A percentile compares a stretch with the other conserved stretches of the same genome.
Evolutionary conservation across 1,140 invertebrate genomes (phyloP).

Genomic region (Calosoma granatense): DNA sequence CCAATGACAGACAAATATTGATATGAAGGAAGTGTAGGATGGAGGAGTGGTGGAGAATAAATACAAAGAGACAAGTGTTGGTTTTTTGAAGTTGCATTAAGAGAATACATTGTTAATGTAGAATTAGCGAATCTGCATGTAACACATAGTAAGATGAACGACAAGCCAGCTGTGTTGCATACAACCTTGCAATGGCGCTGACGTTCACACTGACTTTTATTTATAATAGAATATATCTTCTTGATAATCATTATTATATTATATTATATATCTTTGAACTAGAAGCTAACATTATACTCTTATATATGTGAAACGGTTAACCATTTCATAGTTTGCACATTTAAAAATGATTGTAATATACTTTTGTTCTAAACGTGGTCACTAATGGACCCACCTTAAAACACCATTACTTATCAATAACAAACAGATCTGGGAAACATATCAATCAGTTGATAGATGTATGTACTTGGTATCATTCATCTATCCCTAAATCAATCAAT

Average conservation of each 20-base stretch:
- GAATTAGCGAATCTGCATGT: background rate
- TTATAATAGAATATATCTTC: background rate
- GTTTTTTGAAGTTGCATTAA: background rate
- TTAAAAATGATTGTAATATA: background rate
- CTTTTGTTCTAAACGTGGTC: no score
- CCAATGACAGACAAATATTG: no score
- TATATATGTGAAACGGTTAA: background rate
- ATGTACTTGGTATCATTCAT: no score
- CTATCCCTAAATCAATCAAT: no score
- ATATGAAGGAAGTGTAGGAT: no score
- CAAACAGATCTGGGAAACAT: background rate
- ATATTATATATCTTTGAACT: background rate
- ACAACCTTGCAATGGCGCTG: background rate
- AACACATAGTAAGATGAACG: background rate
- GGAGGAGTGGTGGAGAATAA: no score
- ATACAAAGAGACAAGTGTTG: no score
- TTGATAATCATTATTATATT: background rate
- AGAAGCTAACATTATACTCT: background rate
- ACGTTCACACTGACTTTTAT: background rate
- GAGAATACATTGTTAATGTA: background rate
- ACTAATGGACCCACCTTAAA: background rate
- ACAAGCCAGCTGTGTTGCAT: background rate
- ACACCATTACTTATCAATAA: background rate
- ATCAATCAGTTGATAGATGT: background rate
- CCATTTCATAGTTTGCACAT: background rate